These are phyloP conservation scores for Hirudo medicinalis DNA, from an alignment of 1,140 invertebrate species.

Conservation along the genomic window DNA sequence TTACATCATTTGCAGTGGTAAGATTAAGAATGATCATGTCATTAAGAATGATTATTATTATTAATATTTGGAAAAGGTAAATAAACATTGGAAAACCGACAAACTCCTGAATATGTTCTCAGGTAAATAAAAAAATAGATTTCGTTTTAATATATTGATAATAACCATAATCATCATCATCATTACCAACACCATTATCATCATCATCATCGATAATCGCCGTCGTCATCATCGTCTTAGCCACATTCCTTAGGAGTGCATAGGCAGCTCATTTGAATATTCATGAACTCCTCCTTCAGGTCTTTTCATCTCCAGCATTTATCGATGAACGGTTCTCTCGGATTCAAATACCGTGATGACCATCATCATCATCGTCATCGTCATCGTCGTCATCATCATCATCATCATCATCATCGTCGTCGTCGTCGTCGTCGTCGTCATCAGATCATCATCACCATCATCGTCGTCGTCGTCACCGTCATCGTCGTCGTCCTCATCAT, in stretches of 20 bases:
- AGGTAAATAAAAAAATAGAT: too few species aligned
- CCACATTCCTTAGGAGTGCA: too few species aligned
- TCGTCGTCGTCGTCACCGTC: background rate
- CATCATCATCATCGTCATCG: background rate
- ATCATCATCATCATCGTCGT: background rate
- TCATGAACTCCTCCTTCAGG: too few species aligned
- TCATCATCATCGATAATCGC: background rate
- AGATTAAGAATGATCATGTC: too few species aligned
- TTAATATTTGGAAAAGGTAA: background rate
- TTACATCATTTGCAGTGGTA: too few species aligned
- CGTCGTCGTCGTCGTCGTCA: background rate
- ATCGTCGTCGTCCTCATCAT: background rate
- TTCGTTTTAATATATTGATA: too few species aligned
- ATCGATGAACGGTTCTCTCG: too few species aligned
- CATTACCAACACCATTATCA: background rate
- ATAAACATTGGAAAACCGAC: background rate
- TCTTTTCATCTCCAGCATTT: too few species aligned
- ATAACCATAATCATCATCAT: background rate
- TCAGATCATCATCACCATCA: background rate
- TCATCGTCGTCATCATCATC: constrained; percentile 2
- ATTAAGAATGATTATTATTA: background rate
- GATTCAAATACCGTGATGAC: background rate
- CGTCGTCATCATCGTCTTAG: background rate
- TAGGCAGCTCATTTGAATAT: too few species aligned
- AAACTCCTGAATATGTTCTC: background rate